phyloP scores from a whole-genome alignment of 2,888 invertebrate genomes.

The Leucoma salicis region DNA sequence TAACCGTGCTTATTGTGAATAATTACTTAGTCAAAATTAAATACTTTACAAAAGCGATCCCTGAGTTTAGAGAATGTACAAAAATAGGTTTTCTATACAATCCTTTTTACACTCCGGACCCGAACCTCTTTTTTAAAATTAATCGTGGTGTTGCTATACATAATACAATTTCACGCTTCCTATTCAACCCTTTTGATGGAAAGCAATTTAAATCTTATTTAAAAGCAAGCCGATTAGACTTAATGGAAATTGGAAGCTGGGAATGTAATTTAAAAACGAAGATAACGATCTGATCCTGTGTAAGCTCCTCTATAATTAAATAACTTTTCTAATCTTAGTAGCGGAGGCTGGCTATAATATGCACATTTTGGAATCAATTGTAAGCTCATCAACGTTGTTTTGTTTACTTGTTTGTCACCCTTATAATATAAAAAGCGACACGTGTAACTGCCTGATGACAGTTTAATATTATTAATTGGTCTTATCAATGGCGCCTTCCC shows the following conservation, averaged over 20 bases:
- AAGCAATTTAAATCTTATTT: constrained; percentile 44
- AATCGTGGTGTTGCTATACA: constrained; percentile 5
- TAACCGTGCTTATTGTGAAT: too few species aligned
- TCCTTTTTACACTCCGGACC: too few species aligned
- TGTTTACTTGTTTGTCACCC: too few species aligned
- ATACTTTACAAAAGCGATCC: too few species aligned
- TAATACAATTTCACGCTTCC: constrained; percentile 51
- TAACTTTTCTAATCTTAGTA: constrained; percentile 19
- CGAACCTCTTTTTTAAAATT: background rate
- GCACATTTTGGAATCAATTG: background rate
- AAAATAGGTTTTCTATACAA: too few species aligned
- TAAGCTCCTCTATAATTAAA: constrained; percentile 27
- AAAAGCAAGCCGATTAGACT: constrained; percentile 28
- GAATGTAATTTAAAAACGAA: constrained; percentile 31
- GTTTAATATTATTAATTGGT: too few species aligned
- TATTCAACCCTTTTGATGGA: constrained; percentile 46
- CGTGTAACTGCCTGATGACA: too few species aligned
- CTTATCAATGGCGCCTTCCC: too few species aligned
- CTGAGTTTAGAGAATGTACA: too few species aligned
- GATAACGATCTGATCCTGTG: constrained; percentile 39
- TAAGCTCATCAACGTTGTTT: too few species aligned
- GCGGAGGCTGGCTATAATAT: constrained; percentile 10
- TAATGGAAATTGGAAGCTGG: constrained; percentile 37
- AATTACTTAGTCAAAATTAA: too few species aligned
- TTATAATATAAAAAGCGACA: too few species aligned